Evolutionary conservation across 1,140 invertebrate species (phyloP).

Genomic region (Holcopasites calliopsidis): DNA sequence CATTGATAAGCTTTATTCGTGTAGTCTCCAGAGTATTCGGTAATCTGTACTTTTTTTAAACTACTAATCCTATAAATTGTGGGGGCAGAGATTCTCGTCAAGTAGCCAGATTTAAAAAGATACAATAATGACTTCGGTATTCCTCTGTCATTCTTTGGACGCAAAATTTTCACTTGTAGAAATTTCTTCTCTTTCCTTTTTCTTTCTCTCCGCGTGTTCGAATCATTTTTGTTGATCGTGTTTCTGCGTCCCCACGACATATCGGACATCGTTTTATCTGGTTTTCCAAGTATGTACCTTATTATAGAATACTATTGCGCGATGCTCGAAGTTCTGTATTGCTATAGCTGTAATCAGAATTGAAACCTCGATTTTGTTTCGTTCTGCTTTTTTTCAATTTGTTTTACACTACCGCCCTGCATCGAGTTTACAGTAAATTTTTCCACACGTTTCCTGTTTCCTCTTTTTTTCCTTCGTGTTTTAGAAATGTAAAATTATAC

Average conservation of each 20-base stretch:
- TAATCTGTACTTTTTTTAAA: slow-evolving; percentile 70
- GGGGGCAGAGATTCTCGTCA: slow-evolving; percentile 47
- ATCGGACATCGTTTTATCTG: slow-evolving; percentile 21
- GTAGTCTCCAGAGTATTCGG: slow-evolving; percentile 75
- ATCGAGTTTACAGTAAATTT: background rate
- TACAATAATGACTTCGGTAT: slow-evolving; percentile 34
- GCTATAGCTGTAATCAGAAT: slow-evolving; percentile 12
- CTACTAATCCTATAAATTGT: slow-evolving; percentile 72
- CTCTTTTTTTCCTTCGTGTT: background rate
- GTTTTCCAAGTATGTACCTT: slow-evolving; percentile 28
- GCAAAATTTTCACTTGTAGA: slow-evolving; percentile 40
- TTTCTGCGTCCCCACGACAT: slow-evolving; percentile 30
- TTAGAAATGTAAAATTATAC: slow-evolving; percentile 34
- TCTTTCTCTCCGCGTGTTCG: background rate
- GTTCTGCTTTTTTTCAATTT: background rate
- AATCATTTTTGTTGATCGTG: background rate
- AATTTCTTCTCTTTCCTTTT: background rate
- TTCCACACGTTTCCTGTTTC: too few relatives aligned
- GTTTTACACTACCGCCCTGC: slow-evolving; percentile 21
- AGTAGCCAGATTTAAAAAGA: slow-evolving; percentile 42
- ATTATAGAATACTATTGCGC: slow-evolving; percentile 20
- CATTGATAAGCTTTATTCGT: slow-evolving; percentile 78
- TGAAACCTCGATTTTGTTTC: background rate
- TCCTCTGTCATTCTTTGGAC: slow-evolving; percentile 26
- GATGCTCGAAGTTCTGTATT: slow-evolving; percentile 23